Evolutionary conservation across 2,888 invertebrate species (phyloP), one percentile per base, ranked within the genome.

Genomic region (Sialis lutaria): DNA sequence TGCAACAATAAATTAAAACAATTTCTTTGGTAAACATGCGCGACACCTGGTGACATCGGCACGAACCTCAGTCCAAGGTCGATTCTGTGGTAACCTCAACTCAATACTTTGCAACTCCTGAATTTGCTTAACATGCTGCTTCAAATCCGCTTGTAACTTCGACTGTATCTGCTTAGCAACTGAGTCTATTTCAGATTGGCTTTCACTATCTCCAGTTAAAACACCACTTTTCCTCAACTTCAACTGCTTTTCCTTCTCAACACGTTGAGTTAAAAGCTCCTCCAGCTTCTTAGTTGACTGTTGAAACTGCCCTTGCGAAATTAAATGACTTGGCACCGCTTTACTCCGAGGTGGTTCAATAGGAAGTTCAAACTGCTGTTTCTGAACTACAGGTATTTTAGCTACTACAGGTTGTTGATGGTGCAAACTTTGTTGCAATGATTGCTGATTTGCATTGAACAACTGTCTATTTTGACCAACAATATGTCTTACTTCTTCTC

Each of bases 31-130:
- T 22, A 35, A 35, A 35, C n/a, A 35, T 35, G 35, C 9, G 35
- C 8, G n/a, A n/a, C n/a, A 37, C 12, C n/a, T 37, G 12, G 8
- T 10, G 6, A 7, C 13, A 39, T 6, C 10, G 22, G 31, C 6
- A 42, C 42, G 34, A 42, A 47, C 47, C 47, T 47, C 47, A 49
- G 53, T 60, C 65, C 65, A 66, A 50, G 64, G 66, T 54, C 63
- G 53, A 53, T 67, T 66, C 51, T 68, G 68, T 30, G 67, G 67
- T 51, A 64, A 53, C 50, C 65, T 54, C 50, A 63, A 54, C 54
- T 68, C 68, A 47, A 64, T 66, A 52, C 64, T 64, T 55, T 67
- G 67, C 47, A 65, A 65, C 52, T 67, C 67, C 55, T 68, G 68
- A 46, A 68, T 68, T 48, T 66, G 65, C 52, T 67, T 67, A 12